Percentiles rank a stretch among this genome's conserved stretches.
Conservation (phyloP, 2,113 vertebrate species). For the Phylloscopus whistleri region DNA sequence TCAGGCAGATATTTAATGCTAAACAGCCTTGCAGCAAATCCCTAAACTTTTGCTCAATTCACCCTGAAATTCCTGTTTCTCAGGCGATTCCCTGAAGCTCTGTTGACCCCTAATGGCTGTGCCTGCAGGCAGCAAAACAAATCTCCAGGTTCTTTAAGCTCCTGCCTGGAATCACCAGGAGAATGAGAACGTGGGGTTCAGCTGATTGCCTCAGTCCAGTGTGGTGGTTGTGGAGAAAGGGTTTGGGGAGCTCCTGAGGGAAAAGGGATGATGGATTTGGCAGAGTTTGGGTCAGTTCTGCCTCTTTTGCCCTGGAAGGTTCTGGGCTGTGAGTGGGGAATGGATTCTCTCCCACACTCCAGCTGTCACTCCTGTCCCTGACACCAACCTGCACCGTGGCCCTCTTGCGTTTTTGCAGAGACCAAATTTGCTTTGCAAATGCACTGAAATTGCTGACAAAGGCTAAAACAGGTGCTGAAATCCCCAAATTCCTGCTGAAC, state of each 20-base stretch:
- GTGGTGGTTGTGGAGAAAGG: rapidly evolving
- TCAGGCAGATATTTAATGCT: neutral
- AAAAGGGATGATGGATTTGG: neutral
- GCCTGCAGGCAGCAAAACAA: neutral
- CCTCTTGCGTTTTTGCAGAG: neutral
- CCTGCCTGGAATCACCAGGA: neutral
- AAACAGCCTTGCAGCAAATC: neutral
- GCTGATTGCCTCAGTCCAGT: neutral
- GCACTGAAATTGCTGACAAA: neutral
- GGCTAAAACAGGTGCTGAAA: neutral
- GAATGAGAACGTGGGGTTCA: neutral
- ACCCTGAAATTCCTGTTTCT: neutral
- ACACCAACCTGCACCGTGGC: neutral
- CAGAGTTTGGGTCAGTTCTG: neutral
- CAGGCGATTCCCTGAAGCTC: neutral
- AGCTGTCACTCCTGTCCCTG: neutral
- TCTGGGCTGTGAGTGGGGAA: rapidly evolving
- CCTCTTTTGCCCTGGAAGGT: neutral
- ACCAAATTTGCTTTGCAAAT: neutral
- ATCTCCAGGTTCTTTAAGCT: neutral
- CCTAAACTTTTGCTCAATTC: neutral
- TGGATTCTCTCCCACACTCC: neutral
- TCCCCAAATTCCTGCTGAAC: neutral
- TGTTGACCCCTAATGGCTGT: neutral
- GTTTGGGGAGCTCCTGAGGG: neutral